Percentiles rank a stretch among this genome's conserved stretches.
phyloP scores from a whole-genome alignment of 2,113 vertebrate genomes.

The Enhydra lutris region DNA sequence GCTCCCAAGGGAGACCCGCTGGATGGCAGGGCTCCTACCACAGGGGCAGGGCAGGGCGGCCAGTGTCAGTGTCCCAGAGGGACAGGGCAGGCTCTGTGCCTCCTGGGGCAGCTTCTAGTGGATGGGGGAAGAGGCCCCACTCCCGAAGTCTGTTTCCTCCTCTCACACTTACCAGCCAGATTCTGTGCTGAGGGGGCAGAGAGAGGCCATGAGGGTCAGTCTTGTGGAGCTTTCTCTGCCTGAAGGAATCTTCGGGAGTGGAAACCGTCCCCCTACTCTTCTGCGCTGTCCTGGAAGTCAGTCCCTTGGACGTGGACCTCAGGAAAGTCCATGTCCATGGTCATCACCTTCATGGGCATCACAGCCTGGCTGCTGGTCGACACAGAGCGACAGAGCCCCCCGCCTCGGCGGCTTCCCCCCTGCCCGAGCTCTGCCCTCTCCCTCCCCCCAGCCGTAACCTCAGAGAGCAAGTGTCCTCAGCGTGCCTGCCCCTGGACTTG shows the following conservation, averaged over 20 bases:
- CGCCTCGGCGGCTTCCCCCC: not conserved
- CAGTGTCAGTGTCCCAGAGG: no score
- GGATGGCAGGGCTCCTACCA: not conserved
- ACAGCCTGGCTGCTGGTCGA: not conserved
- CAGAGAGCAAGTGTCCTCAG: not conserved
- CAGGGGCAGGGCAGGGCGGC: rapidly evolving
- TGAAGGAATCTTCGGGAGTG: not conserved
- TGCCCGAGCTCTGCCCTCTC: not conserved
- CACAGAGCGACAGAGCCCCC: not conserved
- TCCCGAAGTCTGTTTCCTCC: not conserved
- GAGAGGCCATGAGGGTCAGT: not conserved
- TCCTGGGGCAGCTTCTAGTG: not conserved
- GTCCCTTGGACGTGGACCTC: not conserved
- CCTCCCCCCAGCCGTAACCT: not conserved
- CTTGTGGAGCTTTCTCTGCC: not conserved
- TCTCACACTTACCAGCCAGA: not conserved
- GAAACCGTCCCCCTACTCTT: not conserved
- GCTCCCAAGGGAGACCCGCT: not conserved
- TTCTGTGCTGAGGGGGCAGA: not conserved
- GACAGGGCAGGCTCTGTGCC: not conserved
- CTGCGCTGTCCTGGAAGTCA: not conserved
- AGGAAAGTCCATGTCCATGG: not conserved
- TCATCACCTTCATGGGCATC: not conserved
- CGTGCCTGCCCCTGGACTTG: not conserved
- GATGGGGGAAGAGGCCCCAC: not conserved